These are phyloP conservation scores for Drepanosiphum platanoidis DNA, from an alignment of 2,888 invertebrate genomes.

Conservation along the genomic window DNA sequence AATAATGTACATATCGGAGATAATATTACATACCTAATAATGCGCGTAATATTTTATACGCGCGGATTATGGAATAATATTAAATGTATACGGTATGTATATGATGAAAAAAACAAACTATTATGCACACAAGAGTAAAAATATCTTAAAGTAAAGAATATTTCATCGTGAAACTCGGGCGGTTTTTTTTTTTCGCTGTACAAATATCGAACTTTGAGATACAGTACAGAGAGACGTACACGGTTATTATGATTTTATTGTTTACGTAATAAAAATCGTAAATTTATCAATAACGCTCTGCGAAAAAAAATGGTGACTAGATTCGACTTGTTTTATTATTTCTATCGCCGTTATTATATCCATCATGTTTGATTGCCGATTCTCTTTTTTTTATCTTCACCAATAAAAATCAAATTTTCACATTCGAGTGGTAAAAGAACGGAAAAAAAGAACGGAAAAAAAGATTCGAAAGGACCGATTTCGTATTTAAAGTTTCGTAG, in stretches of 20 bases:
- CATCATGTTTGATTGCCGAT: neutral
- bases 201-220: no score
- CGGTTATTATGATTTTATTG: no score
- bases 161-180: neutral
- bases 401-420: constrained; percentile 38
- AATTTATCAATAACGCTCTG: neutral
- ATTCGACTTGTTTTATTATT: constrained; percentile 20
- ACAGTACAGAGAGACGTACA: neutral
- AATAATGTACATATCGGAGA: no score
- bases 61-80: neutral
- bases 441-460: constrained; percentile 18
- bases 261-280: neutral
- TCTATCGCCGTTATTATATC: neutral
- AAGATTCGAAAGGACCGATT: constrained; percentile 5
- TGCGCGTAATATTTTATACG: no score
- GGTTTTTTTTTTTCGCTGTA: neutral
- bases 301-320: neutral
- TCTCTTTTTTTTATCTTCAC: neutral
- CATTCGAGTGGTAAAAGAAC: neutral
- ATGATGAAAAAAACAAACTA: neutral
- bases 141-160: neutral
- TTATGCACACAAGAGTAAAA: neutral
- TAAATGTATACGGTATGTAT: neutral
- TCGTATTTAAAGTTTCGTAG: constrained; percentile 22
- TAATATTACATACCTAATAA: no score